Percentiles rank a stretch among this genome's conserved stretches.
phyloP scores from a whole-genome alignment of 2,113 vertebrate genomes.

The Protomyctophum bolini region DNA sequence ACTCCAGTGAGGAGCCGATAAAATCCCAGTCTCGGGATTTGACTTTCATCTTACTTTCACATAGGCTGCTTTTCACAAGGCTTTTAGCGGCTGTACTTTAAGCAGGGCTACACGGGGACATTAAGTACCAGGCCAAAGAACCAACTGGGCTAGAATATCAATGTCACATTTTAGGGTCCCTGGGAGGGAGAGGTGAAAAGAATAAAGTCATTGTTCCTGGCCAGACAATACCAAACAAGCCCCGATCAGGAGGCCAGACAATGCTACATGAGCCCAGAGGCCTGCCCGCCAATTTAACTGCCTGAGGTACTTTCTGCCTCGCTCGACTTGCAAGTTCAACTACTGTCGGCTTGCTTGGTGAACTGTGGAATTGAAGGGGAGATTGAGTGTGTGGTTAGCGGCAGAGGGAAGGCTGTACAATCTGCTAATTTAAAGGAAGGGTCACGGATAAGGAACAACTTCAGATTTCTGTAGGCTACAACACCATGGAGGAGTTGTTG shows the following conservation, averaged over 20 bases:
- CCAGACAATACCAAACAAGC: constrained; percentile 59
- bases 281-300: constrained; percentile 50
- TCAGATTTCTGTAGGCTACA: too few species aligned
- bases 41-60: too few species aligned
- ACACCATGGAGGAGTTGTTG: too few species aligned
- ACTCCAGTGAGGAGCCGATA: too few species aligned
- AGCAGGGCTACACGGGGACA: constrained; percentile 61
- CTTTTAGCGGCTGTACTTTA: constrained; percentile 52
- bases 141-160: constrained; percentile 65
- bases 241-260: constrained; percentile 62
- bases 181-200: constrained; percentile 54
- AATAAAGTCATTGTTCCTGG: constrained; percentile 67
- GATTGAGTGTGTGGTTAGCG: constrained; percentile 37
- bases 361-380: constrained; percentile 27
- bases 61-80: too few species aligned
- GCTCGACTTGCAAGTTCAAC: too few species aligned
- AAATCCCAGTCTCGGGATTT: too few species aligned
- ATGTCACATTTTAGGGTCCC: constrained; percentile 68
- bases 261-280: constrained; percentile 46
- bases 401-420: constrained; percentile 2
- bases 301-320: constrained; percentile 5
- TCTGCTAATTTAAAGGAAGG: constrained; percentile 3
- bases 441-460: too few species aligned
- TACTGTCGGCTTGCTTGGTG: constrained; percentile 14
- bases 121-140: constrained; percentile 58